Evolutionary conservation across 2,797 vertebrate species (phyloP).

Genomic region (Myotis findleyi): DNA sequence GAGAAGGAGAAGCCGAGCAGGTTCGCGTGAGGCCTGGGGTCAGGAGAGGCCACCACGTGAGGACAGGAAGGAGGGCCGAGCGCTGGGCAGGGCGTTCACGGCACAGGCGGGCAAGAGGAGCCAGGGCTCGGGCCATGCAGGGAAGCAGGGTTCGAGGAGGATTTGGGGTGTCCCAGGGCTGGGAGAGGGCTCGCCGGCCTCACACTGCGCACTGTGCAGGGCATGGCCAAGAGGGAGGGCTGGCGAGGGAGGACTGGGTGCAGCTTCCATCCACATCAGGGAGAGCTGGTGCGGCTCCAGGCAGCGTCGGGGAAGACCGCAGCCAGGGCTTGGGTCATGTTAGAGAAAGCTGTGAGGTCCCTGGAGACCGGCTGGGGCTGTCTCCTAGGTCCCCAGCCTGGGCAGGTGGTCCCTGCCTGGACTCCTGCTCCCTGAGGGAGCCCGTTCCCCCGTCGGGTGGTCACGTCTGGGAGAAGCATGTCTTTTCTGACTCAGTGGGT

Average conservation of each 20-base stretch:
- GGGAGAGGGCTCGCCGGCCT: neutral
- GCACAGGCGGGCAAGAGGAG: no score
- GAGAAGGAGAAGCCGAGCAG: neutral
- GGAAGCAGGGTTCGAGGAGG: neutral
- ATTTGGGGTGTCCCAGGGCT: neutral
- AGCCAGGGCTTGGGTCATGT: neutral
- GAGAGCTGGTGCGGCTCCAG: no score
- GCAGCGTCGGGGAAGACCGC: neutral
- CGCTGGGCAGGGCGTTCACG: accelerated
- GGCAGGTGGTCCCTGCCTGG: neutral
- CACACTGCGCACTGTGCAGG: neutral
- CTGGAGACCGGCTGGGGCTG: neutral
- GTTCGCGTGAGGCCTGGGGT: neutral
- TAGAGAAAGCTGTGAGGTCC: neutral
- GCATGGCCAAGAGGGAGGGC: neutral
- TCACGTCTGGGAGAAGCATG: no score
- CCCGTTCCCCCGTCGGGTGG: neutral
- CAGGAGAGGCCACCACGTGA: neutral
- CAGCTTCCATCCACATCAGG: accelerated
- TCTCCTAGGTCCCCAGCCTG: accelerated
- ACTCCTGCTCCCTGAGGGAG: neutral
- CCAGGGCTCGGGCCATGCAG: neutral
- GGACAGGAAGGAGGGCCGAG: neutral
- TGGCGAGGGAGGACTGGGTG: accelerated
- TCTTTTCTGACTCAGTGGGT: no score